phyloP scores from a whole-genome alignment of 2,888 invertebrate species.

The Dioctria linearis region DNA sequence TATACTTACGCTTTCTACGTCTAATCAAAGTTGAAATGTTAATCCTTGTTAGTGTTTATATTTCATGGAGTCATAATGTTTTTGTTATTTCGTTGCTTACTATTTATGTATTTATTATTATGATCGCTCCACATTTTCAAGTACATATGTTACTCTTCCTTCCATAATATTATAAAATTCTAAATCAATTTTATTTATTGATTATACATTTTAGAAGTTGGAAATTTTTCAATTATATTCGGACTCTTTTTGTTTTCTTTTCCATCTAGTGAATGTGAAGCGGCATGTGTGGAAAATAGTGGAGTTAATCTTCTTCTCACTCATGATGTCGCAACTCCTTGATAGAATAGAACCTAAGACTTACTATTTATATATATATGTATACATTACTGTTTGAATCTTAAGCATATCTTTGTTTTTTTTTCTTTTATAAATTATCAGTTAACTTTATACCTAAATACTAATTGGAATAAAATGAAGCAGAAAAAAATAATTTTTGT shows the following conservation, averaged over 20 bases:
- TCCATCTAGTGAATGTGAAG: slow-evolving; percentile 47
- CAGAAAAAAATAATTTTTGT: slow-evolving; percentile 22
- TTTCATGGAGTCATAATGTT: no score
- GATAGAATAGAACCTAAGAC: slow-evolving; percentile 16
- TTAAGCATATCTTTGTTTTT: slow-evolving; percentile 46
- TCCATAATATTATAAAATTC: no score
- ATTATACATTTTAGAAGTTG: neutral
- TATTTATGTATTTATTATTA: no score
- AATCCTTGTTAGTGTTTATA: no score
- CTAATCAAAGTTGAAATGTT: no score
- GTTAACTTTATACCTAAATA: slow-evolving; percentile 21
- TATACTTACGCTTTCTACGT: no score
- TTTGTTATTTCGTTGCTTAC: no score
- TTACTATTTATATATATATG: neutral
- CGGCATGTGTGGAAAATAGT: slow-evolving; percentile 35
- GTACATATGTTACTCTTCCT: neutral
- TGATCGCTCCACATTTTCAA: neutral
- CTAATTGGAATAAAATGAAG: slow-evolving; percentile 43
- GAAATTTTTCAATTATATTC: slow-evolving; percentile 26
- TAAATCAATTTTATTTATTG: neutral
- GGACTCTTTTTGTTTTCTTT: slow-evolving; percentile 38
- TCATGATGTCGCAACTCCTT: slow-evolving; percentile 10
- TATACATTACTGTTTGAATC: slow-evolving; percentile 24
- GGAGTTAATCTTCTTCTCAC: slow-evolving; percentile 15
- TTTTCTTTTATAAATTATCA: slow-evolving; percentile 45